Percentiles rank a stretch among this genome's conserved stretches.
These are phyloP conservation scores for Cyprinella venusta DNA, from an alignment of 2,797 vertebrate genomes.

Conservation along the genomic window DNA sequence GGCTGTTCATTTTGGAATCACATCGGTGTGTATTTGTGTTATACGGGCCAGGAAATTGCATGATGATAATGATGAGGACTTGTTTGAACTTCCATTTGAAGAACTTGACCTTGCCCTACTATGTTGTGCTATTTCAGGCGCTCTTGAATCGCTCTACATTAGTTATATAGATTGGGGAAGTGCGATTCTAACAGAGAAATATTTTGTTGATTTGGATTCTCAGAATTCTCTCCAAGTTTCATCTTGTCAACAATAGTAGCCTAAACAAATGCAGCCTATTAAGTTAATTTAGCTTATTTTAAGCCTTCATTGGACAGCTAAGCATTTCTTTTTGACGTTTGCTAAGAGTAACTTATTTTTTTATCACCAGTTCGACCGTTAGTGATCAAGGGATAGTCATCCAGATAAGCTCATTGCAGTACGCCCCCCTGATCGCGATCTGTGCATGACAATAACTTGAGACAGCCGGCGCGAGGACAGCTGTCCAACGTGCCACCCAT, in stretches of 20 bases:
- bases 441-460: conserved; percentile 44
- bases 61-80: conserved; percentile 26
- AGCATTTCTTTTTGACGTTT: not conserved
- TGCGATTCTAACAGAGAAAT: not conserved
- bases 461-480: conserved; percentile 59
- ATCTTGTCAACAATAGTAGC: not conserved
- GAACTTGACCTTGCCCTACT: conserved; percentile 46
- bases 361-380: conserved; percentile 1
- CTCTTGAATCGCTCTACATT: conserved; percentile 21
- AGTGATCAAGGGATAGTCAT: conserved; percentile 8
- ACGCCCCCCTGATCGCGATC: conserved; percentile 26
- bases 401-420: conserved; percentile 25
- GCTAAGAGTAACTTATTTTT: not conserved
- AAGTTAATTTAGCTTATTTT: not conserved
- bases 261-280: not conserved
- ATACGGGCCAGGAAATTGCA: conserved; percentile 11
- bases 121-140: conserved; percentile 37
- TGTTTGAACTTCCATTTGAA: conserved; percentile 50
- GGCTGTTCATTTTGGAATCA: conserved; percentile 31
- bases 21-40: conserved; percentile 43
- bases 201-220: not conserved
- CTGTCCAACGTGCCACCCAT: conserved; percentile 53
- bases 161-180: not conserved
- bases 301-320: not conserved
- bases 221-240: not conserved